A percentile compares a stretch with the other conserved stretches of the same genome.
Conservation (phyloP, 2,888 invertebrate species). For the Caenorhabditis imperialis region DNA sequence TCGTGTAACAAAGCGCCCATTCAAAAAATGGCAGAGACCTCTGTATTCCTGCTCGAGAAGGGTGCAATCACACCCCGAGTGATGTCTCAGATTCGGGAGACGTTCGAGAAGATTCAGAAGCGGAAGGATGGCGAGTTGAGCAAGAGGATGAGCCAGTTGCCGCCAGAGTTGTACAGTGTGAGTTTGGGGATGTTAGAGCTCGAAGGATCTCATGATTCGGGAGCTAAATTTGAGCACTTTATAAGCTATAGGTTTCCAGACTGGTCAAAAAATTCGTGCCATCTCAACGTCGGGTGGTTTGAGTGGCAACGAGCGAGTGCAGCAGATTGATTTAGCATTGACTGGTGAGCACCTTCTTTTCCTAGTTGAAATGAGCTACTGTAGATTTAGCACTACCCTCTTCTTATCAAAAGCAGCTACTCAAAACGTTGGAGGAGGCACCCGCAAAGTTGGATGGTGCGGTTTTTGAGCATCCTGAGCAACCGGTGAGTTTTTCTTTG, state of each 20-base stretch:
- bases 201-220: background rate
- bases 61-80: constrained; percentile 49
- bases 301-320: constrained; percentile 46
- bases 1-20: constrained; percentile 64
- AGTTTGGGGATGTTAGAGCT: no score
- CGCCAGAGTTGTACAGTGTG: constrained; percentile 53
- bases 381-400: constrained; percentile 37
- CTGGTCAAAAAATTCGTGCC: constrained; percentile 41
- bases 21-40: constrained; percentile 61
- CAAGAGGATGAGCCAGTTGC: constrained; percentile 42
- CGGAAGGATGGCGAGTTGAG: constrained; percentile 31
- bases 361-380: background rate
- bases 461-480: constrained; percentile 27
- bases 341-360: constrained; percentile 10
- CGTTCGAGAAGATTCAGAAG: constrained; percentile 46
- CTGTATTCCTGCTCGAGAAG: constrained; percentile 49
- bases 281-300: constrained; percentile 46
- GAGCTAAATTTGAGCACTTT: background rate
- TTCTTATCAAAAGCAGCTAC: constrained; percentile 40
- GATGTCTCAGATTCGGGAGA: constrained; percentile 40
- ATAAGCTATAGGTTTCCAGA: constrained; percentile 15
- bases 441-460: constrained; percentile 49
- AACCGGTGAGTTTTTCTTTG: constrained; percentile 4
- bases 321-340: constrained; percentile 37
- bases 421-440: constrained; percentile 26